phyloP scores from a whole-genome alignment of 2,888 invertebrate genomes.

The Pristionchus arcanus region DNA sequence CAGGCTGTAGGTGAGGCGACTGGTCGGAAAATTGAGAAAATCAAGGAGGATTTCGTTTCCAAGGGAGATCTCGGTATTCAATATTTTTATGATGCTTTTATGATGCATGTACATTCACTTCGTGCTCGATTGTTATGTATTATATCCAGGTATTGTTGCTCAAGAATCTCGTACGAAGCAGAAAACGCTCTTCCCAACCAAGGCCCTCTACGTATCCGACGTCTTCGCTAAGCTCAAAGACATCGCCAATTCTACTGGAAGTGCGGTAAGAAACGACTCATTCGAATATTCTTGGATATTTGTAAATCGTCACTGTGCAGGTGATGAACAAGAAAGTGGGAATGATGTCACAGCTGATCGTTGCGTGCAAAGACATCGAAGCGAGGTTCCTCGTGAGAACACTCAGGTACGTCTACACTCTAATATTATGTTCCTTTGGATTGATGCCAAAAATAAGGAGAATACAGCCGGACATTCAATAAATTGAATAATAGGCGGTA shows the following conservation, averaged over 20 bases:
- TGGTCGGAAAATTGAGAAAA: slow-evolving; percentile 84
- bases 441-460: neutral
- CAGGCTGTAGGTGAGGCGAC: slow-evolving; percentile 67
- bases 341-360: slow-evolving; percentile 92
- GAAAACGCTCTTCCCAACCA: slow-evolving; percentile 90
- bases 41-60: slow-evolving; percentile 86
- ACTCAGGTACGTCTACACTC: slow-evolving; percentile 58
- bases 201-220: slow-evolving; percentile 86
- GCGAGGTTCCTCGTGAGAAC: slow-evolving; percentile 73
- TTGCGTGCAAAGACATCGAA: slow-evolving; percentile 83
- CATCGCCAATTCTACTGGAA: slow-evolving; percentile 90
- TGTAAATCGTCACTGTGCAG: slow-evolving; percentile 71
- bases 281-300: neutral
- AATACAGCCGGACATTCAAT: no score
- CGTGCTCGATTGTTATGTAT: no score
- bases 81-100: neutral
- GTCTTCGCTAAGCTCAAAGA: slow-evolving; percentile 91
- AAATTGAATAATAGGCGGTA: no score
- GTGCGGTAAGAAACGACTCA: slow-evolving; percentile 58
- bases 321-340: slow-evolving; percentile 88
- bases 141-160: slow-evolving; percentile 70
- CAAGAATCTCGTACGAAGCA: slow-evolving; percentile 83
- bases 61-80: slow-evolving; percentile 90
- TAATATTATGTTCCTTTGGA: neutral
- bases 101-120: no score